Percentiles rank a stretch among this genome's conserved stretches.
Conservation (phyloP, 2,888 invertebrate species). For the Eudemis profundana region DNA sequence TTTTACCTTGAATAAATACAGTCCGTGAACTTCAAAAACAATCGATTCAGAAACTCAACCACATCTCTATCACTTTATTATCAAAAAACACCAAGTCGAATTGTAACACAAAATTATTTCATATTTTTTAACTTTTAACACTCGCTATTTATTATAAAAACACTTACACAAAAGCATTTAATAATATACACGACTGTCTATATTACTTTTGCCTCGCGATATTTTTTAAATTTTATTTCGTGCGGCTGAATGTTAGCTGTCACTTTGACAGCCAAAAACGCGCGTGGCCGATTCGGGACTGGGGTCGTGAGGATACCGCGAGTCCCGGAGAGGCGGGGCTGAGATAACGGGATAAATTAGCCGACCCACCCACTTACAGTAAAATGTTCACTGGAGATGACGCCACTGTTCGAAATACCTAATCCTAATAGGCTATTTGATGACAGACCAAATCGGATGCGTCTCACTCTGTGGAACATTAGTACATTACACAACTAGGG, state of each 20-base stretch:
- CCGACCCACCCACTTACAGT: no score
- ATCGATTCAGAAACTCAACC: slow-evolving; percentile 1
- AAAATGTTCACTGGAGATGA: no score
- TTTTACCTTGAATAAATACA: background rate
- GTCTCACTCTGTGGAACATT: no score
- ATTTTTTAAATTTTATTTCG: background rate
- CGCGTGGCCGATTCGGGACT: slow-evolving; percentile 1
- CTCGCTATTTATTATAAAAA: background rate
- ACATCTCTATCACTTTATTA: slow-evolving; percentile 8
- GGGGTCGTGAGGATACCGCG: background rate
- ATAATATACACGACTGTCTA: no score
- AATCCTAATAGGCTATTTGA: no score
- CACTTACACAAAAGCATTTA: no score
- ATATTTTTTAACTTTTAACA: background rate
- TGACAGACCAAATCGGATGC: no score
- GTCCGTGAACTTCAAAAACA: background rate
- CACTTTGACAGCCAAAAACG: slow-evolving; percentile 20
- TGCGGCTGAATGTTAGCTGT: background rate
- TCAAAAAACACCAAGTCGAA: background rate
- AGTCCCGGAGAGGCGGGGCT: background rate
- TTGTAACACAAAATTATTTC: no score
- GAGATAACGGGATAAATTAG: background rate
- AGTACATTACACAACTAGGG: no score
- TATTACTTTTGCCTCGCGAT: no score
- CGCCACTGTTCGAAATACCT: no score